Conservation (phyloP, 2,888 invertebrate species). For the Oasisia sp. region DNA sequence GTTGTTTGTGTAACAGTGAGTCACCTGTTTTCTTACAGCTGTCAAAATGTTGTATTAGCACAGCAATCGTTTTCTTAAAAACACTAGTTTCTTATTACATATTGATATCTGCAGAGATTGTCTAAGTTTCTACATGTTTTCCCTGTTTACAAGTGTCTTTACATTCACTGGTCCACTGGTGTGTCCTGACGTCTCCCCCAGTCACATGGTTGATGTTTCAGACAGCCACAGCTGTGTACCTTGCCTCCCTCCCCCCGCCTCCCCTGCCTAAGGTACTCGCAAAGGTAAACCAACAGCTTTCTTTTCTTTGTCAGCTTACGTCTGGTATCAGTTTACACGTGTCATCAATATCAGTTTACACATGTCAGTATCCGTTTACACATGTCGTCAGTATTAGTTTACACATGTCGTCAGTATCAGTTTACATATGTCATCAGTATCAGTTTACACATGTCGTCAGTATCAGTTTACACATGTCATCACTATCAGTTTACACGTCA, state of each 20-base stretch:
- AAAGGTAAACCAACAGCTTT: constrained; percentile 52
- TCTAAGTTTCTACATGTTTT: no score
- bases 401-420: neutral
- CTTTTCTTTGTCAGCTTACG: neutral
- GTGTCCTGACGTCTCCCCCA: neutral
- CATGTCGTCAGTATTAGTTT: neutral
- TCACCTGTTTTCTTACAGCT: no score
- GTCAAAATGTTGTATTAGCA: no score
- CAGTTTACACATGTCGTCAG: neutral
- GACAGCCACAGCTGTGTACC: constrained; percentile 78
- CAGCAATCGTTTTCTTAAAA: no score
- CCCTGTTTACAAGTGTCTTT: no score
- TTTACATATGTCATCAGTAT: neutral
- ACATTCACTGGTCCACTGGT: no score
- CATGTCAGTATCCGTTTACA: neutral
- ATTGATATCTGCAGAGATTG: no score
- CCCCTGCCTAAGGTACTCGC: constrained; percentile 75
- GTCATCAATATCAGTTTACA: no score
- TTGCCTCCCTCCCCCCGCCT: constrained; percentile 82
- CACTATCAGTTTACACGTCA: neutral
- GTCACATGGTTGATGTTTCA: constrained; percentile 38
- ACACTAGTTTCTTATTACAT: no score
- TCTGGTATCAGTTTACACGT: neutral
- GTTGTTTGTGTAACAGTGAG: no score
- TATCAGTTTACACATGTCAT: neutral